Evolutionary conservation across 2,113 vertebrate species (phyloP).

Genomic region (Micronisus gabar): DNA sequence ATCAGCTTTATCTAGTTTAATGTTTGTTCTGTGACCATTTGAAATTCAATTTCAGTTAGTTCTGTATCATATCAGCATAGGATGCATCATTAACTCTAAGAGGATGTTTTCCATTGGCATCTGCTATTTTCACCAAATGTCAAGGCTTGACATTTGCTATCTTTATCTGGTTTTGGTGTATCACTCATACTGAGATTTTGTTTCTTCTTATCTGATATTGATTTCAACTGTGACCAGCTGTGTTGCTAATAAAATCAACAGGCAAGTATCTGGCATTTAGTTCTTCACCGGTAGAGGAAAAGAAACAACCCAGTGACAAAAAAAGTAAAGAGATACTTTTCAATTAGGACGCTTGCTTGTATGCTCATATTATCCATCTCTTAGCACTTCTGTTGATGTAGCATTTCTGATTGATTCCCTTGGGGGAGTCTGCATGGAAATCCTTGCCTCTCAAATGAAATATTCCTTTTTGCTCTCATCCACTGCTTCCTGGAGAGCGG

Average conservation of each 20-base stretch:
- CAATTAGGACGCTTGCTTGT: slow-evolving; percentile 11
- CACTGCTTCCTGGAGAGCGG: slow-evolving; percentile 73
- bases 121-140: slow-evolving; percentile 65
- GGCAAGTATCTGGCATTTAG: slow-evolving; percentile 16
- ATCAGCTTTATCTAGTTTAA: neutral
- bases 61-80: slow-evolving; percentile 31
- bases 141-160: slow-evolving; percentile 66
- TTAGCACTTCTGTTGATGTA: neutral
- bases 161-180: slow-evolving; percentile 37
- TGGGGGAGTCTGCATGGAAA: neutral
- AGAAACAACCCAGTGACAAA: neutral
- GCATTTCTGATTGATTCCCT: neutral
- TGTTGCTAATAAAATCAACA: slow-evolving; percentile 42
- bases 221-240: slow-evolving; percentile 10
- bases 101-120: slow-evolving; percentile 43
- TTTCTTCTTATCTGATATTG: slow-evolving; percentile 53
- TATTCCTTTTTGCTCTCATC: slow-evolving; percentile 87
- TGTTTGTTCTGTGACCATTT: slow-evolving; percentile 25
- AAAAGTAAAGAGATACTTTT: neutral
- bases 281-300: neutral
- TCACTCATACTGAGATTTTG: slow-evolving; percentile 16
- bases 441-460: slow-evolving; percentile 80
- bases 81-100: slow-evolving; percentile 38
- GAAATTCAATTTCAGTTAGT: slow-evolving; percentile 65
- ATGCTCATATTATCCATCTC: slow-evolving; percentile 11